Evolutionary conservation across 2,797 vertebrate genomes (phyloP), one percentile per base, ranked within the genome.

Genomic region (Hydrophis major): DNA sequence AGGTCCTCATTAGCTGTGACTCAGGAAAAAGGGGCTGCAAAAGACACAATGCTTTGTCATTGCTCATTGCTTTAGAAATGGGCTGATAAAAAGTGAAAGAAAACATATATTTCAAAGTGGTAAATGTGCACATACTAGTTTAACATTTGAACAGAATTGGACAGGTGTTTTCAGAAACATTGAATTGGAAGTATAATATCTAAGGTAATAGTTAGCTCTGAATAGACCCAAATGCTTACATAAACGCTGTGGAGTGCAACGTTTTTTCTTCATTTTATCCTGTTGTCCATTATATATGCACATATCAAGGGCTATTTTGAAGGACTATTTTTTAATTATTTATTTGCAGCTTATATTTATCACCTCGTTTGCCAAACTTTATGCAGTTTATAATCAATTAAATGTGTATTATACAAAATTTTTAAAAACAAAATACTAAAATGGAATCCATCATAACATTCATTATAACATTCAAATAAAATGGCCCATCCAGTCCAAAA

Each of bases 1-100:
- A 95, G 96, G 97, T 97, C 95, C 97, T 97, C 97, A 97, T 97
- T 97, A 97, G 96, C 63, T 37, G 50, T 69, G 94, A 95, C 95
- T 95, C 56, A 94, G 95, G 94, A 93, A 94, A 96, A 63, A 96
- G 95, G 18, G 56, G 27, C 16, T 8, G 93, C 93, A 96, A 97
- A 97, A 95, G 74, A 94, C 94, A 97, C 95, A 96, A 91, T 94
- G 89, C 91, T 94, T 93, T 95, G 95, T 96, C 69, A 16, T 91
- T 88, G 93, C 90, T 91, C 93, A 90, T 95, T 92, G 93, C 89
- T 61, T 96, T 95, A 92, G 90, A 89, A 96, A 92, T 86, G 94
- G 92, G 91, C 60, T 60, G 83, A 90, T 95, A 95, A 95, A 96
- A 90, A 89, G 94, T 91, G 95, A 97, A 97, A 95, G 95, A 94